Percentiles rank a stretch among this genome's conserved stretches.
Evolutionary conservation across 2,113 vertebrate genomes (phyloP).

Genomic region (Nannobrachium achirus): DNA sequence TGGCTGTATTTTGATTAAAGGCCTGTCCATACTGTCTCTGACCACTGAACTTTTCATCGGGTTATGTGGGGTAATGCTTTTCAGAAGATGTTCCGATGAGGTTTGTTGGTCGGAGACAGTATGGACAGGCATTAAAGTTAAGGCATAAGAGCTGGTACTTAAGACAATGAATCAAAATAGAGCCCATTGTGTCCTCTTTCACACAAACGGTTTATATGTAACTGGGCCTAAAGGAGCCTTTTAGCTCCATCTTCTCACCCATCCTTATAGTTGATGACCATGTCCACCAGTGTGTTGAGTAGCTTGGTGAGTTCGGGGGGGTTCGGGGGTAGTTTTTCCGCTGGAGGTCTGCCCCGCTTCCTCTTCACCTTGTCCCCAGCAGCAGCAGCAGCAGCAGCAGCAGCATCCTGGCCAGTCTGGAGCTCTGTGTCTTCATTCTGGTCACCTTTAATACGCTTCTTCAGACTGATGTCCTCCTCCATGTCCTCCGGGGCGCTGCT

Average conservation of each 20-base stretch:
- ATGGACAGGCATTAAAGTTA: too few relatives aligned
- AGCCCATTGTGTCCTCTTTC: too few relatives aligned
- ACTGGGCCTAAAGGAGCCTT: too few relatives aligned
- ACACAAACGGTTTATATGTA: too few relatives aligned
- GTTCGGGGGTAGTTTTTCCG: constrained; percentile 95
- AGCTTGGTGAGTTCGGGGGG: constrained; percentile 95
- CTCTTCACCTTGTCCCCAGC: constrained; percentile 94
- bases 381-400: constrained; percentile 12
- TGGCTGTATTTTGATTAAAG: too few relatives aligned
- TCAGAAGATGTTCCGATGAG: too few relatives aligned
- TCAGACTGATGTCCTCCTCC: constrained; percentile 94
- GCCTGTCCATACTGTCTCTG: too few relatives aligned
- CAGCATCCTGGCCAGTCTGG: constrained; percentile 75
- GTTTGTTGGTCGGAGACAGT: too few relatives aligned
- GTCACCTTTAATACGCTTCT: constrained; percentile 93
- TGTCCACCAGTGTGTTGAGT: constrained; percentile 97
- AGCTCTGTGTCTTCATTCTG: constrained; percentile 87
- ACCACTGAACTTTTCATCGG: too few relatives aligned
- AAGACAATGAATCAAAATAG: too few relatives aligned
- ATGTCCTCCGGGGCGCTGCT: constrained; percentile 94
- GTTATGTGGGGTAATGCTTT: too few relatives aligned
- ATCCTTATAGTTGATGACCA: constrained; percentile 98
- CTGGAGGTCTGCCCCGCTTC: constrained; percentile 93
- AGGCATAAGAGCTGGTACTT: too few relatives aligned
- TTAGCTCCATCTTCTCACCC: constrained; percentile 77